These are phyloP conservation scores for Melanophora roralis DNA, from an alignment of 2,888 invertebrate species.

Conservation along the genomic window DNA sequence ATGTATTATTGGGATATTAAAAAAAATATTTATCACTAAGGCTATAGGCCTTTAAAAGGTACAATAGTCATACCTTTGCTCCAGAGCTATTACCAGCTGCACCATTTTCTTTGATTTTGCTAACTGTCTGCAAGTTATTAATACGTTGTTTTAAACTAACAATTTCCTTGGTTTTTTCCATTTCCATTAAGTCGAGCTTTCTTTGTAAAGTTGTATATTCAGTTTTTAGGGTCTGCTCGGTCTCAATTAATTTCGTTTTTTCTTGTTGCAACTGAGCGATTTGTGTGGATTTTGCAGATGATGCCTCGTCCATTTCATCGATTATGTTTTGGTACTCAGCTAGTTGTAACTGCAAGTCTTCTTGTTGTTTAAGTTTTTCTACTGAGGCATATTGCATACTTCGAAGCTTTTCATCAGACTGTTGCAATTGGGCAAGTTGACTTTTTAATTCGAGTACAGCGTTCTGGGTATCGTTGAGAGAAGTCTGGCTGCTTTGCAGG, in stretches of 20 bases:
- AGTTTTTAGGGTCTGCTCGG: constrained; percentile 60
- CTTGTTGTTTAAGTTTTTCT: constrained; percentile 53
- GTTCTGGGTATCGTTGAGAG: constrained; percentile 48
- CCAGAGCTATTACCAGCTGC: constrained; percentile 3
- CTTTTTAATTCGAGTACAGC: constrained; percentile 61
- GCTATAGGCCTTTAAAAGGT: too few relatives aligned
- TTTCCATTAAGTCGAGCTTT: constrained; percentile 66
- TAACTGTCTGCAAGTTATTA: constrained; percentile 62
- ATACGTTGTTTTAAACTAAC: constrained; percentile 65
- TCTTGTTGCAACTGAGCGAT: constrained; percentile 65
- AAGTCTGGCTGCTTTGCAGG: constrained; percentile 52
- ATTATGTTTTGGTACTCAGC: constrained; percentile 70
- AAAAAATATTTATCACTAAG: too few relatives aligned
- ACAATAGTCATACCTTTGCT: constrained; percentile 31
- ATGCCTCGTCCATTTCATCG: constrained; percentile 71
- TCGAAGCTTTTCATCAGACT: constrained; percentile 64
- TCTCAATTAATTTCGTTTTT: constrained; percentile 58
- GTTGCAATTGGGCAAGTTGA: constrained; percentile 65
- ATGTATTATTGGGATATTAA: too few relatives aligned
- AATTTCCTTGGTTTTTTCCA: constrained; percentile 69
- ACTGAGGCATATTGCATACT: constrained; percentile 59
- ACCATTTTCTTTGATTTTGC: constrained; percentile 59
- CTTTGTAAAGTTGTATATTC: constrained; percentile 65
- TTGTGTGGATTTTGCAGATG: constrained; percentile 62
- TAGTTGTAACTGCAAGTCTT: constrained; percentile 66